Evolutionary conservation across 37 sponge, comb jelly and placozoan species (phyloP).

Genomic region (Oscarella lobularis): DNA sequence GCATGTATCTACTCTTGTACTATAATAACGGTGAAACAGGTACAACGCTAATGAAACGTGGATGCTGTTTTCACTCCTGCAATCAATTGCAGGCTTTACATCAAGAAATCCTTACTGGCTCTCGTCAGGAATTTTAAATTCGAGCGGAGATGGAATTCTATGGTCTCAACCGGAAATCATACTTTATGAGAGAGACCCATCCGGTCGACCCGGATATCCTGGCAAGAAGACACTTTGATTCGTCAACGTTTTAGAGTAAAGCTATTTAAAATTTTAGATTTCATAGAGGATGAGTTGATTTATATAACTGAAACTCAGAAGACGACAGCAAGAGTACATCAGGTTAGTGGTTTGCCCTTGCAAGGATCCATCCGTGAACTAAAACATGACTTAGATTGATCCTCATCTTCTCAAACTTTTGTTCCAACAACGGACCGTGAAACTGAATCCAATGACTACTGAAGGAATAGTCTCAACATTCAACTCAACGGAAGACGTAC

Average conservation of each 20-base stretch:
- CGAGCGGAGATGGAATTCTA: not conserved
- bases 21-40: conserved; percentile 6
- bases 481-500: not conserved
- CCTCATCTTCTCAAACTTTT: not conserved
- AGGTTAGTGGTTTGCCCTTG: no score
- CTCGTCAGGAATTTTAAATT: not conserved
- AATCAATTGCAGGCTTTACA: not conserved
- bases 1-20: not conserved
- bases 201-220: not conserved
- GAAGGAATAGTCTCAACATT: not conserved
- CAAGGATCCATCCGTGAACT: no score
- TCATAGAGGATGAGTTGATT: not conserved
- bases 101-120: conserved; percentile 9
- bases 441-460: not conserved
- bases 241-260: no score
- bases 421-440: not conserved
- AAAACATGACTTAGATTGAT: no score
- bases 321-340: conserved; percentile 1
- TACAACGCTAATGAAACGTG: no score
- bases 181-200: not conserved
- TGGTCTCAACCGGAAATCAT: conserved; percentile 11
- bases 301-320: conserved; percentile 7
- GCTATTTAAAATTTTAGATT: no score
- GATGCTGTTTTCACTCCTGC: not conserved
- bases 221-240: not conserved